These are phyloP conservation scores for Gonioctena quinquepunctata DNA, from an alignment of 1,140 invertebrate genomes.

Conservation along the genomic window DNA sequence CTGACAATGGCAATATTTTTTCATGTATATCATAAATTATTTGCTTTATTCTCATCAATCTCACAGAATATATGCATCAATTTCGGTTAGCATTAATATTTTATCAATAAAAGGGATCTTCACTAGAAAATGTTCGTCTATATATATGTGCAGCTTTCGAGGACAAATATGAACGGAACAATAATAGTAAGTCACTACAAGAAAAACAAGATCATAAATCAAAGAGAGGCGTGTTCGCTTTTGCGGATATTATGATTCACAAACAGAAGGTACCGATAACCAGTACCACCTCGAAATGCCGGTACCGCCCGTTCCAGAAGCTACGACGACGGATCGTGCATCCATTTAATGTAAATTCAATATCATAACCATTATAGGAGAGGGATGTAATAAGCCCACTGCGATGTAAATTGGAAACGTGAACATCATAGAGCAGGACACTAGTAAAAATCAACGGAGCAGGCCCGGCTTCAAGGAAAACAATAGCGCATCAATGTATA, in stretches of 20 bases:
- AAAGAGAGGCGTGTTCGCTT: not conserved
- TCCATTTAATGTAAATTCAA: slow-evolving; percentile 32
- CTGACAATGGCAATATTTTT: too few species aligned
- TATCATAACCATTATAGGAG: slow-evolving; percentile 34
- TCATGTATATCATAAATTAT: too few species aligned
- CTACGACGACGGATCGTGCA: slow-evolving; percentile 3
- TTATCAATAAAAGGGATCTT: too few species aligned
- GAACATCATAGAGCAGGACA: not conserved
- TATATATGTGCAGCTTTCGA: too few species aligned
- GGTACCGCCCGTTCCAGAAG: slow-evolving; percentile 1
- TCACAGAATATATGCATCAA: too few species aligned
- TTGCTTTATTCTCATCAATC: too few species aligned
- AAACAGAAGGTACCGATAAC: not conserved
- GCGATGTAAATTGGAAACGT: slow-evolving; percentile 36
- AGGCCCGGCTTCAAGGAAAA: too few species aligned
- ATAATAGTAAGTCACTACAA: too few species aligned
- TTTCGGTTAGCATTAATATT: too few species aligned
- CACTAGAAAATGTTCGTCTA: too few species aligned
- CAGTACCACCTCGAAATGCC: not conserved
- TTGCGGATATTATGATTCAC: not conserved
- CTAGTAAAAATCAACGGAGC: not conserved
- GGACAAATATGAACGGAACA: too few species aligned
- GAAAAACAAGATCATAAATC: not conserved
- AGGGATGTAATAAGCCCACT: slow-evolving; percentile 23
- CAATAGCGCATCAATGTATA: too few species aligned